phyloP scores from a whole-genome alignment of 2,797 vertebrate genomes.

The Aphelocoma californica region DNA sequence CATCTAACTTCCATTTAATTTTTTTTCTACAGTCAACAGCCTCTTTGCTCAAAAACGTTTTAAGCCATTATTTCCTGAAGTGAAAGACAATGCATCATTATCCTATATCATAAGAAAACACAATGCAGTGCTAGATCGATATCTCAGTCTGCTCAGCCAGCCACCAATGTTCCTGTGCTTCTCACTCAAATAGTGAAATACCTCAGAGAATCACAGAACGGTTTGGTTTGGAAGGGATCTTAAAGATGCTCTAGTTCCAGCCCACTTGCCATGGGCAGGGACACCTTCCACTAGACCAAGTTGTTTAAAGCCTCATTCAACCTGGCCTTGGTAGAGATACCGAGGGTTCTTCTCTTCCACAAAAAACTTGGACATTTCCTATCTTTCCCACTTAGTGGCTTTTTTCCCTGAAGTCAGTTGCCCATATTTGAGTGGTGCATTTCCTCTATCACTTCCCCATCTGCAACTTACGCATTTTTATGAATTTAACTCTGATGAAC shows the following conservation, averaged over 20 bases:
- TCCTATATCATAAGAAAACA: constrained; percentile 38
- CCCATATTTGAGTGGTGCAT: background rate
- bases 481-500: constrained; percentile 9
- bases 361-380: constrained; percentile 1
- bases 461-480: background rate
- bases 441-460: background rate
- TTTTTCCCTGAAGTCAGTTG: background rate
- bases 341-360: constrained; percentile 1
- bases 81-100: constrained; percentile 66
- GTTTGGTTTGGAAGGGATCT: background rate
- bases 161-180: constrained; percentile 64
- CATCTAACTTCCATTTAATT: constrained; percentile 40
- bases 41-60: constrained; percentile 49
- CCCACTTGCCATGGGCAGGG: fast-evolving
- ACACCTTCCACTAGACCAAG: background rate
- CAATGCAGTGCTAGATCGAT: constrained; percentile 64
- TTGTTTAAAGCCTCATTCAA: background rate
- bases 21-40: constrained; percentile 46
- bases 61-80: constrained; percentile 68
- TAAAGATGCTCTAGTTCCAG: background rate
- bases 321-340: background rate
- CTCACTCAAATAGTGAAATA: constrained; percentile 66
- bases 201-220: background rate
- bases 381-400: background rate
- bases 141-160: constrained; percentile 53